phyloP scores from a whole-genome alignment of 2,797 vertebrate species.

The Pseudotriccus pelzelni region DNA sequence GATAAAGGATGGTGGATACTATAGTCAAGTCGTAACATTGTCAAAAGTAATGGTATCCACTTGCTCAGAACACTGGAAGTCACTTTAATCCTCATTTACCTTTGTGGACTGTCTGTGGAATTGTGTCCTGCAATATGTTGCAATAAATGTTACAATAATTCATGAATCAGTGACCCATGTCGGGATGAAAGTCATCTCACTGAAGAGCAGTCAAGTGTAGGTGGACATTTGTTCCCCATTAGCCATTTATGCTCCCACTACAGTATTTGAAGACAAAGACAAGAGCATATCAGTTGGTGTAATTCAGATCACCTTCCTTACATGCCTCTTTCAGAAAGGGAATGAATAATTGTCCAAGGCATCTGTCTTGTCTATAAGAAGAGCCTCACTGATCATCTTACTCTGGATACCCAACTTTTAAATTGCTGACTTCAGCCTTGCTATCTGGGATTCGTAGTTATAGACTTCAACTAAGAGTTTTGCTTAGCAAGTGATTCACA shows the following conservation, averaged over 20 bases:
- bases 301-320: neutral
- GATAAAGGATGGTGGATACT: neutral
- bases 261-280: neutral
- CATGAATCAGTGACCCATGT: neutral
- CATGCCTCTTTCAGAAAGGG: neutral
- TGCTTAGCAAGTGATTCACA: neutral
- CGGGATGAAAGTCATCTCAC: neutral
- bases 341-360: neutral
- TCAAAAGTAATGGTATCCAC: neutral
- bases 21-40: neutral
- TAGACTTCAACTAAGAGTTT: neutral
- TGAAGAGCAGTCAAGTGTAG: neutral
- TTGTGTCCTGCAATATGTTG: neutral
- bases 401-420: neutral
- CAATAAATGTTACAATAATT: neutral
- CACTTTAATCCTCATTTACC: neutral
- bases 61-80: neutral
- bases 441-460: neutral
- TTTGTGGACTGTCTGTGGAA: neutral
- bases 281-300: neutral
- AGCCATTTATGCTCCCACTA: neutral
- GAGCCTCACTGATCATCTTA: neutral
- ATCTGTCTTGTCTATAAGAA: neutral
- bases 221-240: neutral
- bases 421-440: neutral